These are phyloP conservation scores for Chaetodon auriga DNA, from an alignment of 2,113 vertebrate genomes.

Conservation along the genomic window DNA sequence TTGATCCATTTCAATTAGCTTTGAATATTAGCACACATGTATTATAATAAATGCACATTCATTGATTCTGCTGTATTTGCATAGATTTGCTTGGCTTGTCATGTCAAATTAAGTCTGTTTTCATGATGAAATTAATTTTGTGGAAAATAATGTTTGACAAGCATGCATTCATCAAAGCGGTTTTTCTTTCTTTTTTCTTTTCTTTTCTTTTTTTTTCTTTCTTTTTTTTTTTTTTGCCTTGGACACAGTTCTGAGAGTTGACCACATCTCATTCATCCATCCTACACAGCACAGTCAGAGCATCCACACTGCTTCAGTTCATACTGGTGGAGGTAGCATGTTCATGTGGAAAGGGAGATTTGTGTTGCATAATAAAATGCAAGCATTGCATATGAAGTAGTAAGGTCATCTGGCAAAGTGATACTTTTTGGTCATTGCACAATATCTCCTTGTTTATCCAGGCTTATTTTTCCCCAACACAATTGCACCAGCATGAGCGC, in stretches of 20 bases:
- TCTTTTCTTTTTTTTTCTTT: no score
- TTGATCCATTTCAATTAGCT: constrained; percentile 43
- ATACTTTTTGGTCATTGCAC: constrained; percentile 45
- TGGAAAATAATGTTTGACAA: constrained; percentile 62
- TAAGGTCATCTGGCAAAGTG: constrained; percentile 25
- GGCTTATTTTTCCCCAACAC: constrained; percentile 41
- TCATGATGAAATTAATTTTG: constrained; percentile 54
- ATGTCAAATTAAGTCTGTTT: constrained; percentile 51
- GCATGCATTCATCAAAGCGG: constrained; percentile 46
- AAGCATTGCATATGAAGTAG: constrained; percentile 44
- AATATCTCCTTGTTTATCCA: constrained; percentile 49
- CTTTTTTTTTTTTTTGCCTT: constrained; percentile 1
- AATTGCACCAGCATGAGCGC: constrained; percentile 54
- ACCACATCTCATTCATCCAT: constrained; percentile 26
- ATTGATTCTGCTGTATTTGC: constrained; percentile 37
- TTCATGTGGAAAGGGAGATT: constrained; percentile 10
- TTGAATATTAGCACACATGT: constrained; percentile 50
- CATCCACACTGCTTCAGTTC: constrained; percentile 18
- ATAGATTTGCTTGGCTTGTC: constrained; percentile 56
- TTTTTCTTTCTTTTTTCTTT: background rate
- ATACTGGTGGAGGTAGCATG: constrained; percentile 11
- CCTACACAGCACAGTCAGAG: background rate
- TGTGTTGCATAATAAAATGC: constrained; percentile 33
- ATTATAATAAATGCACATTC: constrained; percentile 16
- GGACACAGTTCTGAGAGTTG: constrained; percentile 9